Evolutionary conservation across 2,888 invertebrate species (phyloP).

Genomic region (Apamea sordens): DNA sequence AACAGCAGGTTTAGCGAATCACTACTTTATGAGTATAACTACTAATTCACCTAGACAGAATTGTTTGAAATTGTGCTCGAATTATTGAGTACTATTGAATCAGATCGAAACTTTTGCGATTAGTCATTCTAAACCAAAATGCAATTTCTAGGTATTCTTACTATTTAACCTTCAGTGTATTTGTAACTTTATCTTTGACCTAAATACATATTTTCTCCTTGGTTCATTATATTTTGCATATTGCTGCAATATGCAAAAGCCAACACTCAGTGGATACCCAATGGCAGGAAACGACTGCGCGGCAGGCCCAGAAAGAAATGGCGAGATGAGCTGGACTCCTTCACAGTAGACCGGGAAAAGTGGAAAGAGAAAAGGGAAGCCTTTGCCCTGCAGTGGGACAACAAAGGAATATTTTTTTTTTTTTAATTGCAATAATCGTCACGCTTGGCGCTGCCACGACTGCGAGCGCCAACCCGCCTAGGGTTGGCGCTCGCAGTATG

Average conservation of each 20-base stretch:
- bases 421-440: not conserved
- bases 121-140: slow-evolving; percentile 2
- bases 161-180: not conserved
- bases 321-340: too few relatives aligned
- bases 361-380: too few relatives aligned
- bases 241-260: too few relatives aligned
- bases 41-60: slow-evolving; percentile 23
- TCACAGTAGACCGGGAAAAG: too few relatives aligned
- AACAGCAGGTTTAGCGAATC: slow-evolving; percentile 46
- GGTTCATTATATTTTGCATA: not conserved
- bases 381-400: too few relatives aligned
- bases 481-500: not conserved
- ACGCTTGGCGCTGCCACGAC: too few relatives aligned
- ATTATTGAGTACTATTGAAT: slow-evolving; percentile 25
- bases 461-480: too few relatives aligned
- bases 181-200: slow-evolving; percentile 4
- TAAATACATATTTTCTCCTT: slow-evolving; percentile 4
- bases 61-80: slow-evolving; percentile 20
- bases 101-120: slow-evolving; percentile 1
- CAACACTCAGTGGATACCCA: too few relatives aligned
- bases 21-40: slow-evolving; percentile 43
- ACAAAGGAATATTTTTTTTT: not conserved
- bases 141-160: not conserved
- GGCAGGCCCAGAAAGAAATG: too few relatives aligned
- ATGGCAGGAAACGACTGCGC: too few relatives aligned